Evolutionary conservation across 2,113 vertebrate genomes (phyloP), one percentile per base, ranked within the genome.

Genomic region (Channa argus): DNA sequence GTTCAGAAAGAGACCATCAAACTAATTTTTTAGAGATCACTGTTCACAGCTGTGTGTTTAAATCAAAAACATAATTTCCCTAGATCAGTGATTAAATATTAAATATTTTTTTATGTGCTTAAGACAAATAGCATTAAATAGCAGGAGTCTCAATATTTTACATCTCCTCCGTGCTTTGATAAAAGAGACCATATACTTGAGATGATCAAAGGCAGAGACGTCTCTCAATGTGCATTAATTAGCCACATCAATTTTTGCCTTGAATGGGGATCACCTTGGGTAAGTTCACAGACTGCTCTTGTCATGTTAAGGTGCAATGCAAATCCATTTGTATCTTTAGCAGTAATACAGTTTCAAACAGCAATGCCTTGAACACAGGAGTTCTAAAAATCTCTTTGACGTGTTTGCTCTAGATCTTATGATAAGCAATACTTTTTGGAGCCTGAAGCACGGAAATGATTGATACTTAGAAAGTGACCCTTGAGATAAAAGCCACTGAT

Each of bases 11-110:
- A 39, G 56, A 53, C 59, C 68, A 71, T 76, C 62, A 72, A 62
- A 79, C 64, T 62, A 79, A 59, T 82, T 56, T 87, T 74, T 67
- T 54, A 72, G 66, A 71, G 71, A 82, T 78, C 77, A 74, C 54
- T 60, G 49, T 55, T 84, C 49, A 38, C 76, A 78, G 77, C 72
- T 83, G 80, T 66, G 46, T 77, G 14, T 79, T 77, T 87, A 79
- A 88, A 83, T 87, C 75, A 84, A 84, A 61, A 55, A 56, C 49
- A 62, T 69, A 74, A 84, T 81, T 76, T 88, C 75, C 78, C 80
- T 38, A 72, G 80, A 85, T 72, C 71, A 84, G 89, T 90, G 59
- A 89, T 88, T 84, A 84, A 87, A 87, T 87, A 86, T 89, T 53
- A 37, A 77, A 50, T 14, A 2, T 55, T 68, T 76, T 79, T 82